A percentile compares a stretch with the other conserved stretches of the same genome.
phyloP scores from a whole-genome alignment of 2,797 vertebrate species.

The Anableps anableps region DNA sequence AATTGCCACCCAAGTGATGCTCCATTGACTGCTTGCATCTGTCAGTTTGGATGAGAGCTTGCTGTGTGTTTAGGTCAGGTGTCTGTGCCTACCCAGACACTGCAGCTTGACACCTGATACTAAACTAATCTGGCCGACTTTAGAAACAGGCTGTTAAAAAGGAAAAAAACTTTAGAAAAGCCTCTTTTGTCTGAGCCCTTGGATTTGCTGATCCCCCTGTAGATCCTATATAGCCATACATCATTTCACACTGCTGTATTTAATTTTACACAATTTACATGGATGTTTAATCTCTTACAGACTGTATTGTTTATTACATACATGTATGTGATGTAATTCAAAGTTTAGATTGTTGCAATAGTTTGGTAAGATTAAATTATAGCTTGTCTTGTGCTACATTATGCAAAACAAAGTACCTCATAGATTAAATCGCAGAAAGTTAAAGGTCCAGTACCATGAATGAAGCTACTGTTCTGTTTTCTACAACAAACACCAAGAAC shows the following conservation, averaged over 20 bases:
- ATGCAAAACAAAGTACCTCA: neutral
- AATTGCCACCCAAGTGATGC: conserved; percentile 58
- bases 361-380: neutral
- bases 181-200: conserved; percentile 74
- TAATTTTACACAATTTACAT: conserved; percentile 18
- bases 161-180: conserved; percentile 68
- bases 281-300: neutral
- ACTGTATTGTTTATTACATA: neutral
- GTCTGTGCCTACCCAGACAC: conserved; percentile 58
- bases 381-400: neutral
- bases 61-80: conserved; percentile 65
- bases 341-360: neutral
- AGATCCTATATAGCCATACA: conserved; percentile 39
- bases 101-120: conserved; percentile 78
- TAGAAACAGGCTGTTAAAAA: conserved; percentile 73
- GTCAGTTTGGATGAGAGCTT: conserved; percentile 47
- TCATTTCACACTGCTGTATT: conserved; percentile 28
- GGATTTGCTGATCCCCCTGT: conserved; percentile 62
- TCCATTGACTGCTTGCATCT: conserved; percentile 33
- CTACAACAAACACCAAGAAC: conserved; percentile 31
- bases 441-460: neutral
- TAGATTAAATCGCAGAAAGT: neutral
- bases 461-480: neutral
- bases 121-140: conserved; percentile 76
- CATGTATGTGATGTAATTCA: neutral